Percentiles rank a stretch among this genome's conserved stretches.
These are phyloP conservation scores for Oncorhynchus mykiss DNA, from an alignment of 2,113 vertebrate genomes.

Conservation along the genomic window DNA sequence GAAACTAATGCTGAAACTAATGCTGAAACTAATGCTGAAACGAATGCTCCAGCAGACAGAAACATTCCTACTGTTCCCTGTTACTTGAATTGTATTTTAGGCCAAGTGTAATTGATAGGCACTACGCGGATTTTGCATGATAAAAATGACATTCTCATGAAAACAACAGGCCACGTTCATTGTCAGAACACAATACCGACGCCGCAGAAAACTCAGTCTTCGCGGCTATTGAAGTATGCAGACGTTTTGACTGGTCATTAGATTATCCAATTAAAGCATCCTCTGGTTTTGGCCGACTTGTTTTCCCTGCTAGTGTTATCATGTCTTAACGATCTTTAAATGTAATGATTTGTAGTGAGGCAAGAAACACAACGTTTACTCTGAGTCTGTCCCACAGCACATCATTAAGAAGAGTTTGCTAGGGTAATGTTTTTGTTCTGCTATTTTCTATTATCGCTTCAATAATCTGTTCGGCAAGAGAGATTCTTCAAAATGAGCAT, in stretches of 20 bases:
- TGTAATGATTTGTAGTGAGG: constrained; percentile 47
- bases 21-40: too few relatives aligned
- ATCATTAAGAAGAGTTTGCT: constrained; percentile 50
- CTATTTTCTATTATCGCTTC: constrained; percentile 36
- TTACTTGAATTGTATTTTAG: constrained; percentile 35
- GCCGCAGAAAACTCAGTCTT: not conserved
- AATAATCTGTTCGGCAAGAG: constrained; percentile 44
- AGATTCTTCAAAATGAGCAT: constrained; percentile 35
- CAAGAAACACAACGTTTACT: constrained; percentile 26
- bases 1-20: not conserved
- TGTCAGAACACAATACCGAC: constrained; percentile 12
- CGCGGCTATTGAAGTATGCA: not conserved
- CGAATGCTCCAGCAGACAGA: constrained; percentile 3
- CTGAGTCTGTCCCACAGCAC: constrained; percentile 44
- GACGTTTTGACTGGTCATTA: constrained; percentile 2
- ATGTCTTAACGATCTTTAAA: constrained; percentile 62
- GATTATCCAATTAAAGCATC: constrained; percentile 28
- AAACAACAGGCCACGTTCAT: constrained; percentile 23
- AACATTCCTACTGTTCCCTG: constrained; percentile 11
- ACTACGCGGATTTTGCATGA: constrained; percentile 40
- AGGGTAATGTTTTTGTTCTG: constrained; percentile 34
- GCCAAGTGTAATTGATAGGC: constrained; percentile 41
- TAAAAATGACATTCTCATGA: constrained; percentile 44
- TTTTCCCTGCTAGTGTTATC: constrained; percentile 46
- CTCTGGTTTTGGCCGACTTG: constrained; percentile 36